These are phyloP conservation scores for Oscheius sp. DNA, from an alignment of 1,140 invertebrate species.

Conservation along the genomic window DNA sequence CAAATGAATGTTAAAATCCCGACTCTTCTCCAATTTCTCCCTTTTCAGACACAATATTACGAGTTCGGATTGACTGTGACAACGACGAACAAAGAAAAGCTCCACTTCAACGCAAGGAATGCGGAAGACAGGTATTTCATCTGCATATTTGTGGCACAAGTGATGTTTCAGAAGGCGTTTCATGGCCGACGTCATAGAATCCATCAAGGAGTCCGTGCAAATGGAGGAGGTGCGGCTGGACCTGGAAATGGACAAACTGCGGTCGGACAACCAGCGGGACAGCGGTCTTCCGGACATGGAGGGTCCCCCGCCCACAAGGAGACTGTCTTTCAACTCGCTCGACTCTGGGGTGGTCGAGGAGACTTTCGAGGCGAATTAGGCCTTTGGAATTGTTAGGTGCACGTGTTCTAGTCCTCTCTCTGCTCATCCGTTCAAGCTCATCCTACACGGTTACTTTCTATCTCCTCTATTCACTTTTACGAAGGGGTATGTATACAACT, in stretches of 20 bases:
- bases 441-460: too few relatives aligned
- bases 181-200: conserved; percentile 53
- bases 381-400: background rate
- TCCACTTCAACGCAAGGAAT: conserved; percentile 58
- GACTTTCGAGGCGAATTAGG: conserved; percentile 15
- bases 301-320: conserved; percentile 13
- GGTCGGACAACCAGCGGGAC: conserved; percentile 46
- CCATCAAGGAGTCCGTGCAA: conserved; percentile 53
- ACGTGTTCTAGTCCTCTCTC: background rate
- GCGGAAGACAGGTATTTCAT: conserved; percentile 50
- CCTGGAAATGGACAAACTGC: conserved; percentile 55
- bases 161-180: conserved; percentile 48
- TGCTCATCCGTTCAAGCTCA: background rate
- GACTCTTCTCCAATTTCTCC: too few relatives aligned
- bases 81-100: conserved; percentile 25
- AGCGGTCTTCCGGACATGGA: conserved; percentile 46
- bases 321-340: conserved; percentile 47
- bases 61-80: conserved; percentile 38
- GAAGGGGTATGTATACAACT: background rate
- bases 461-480: background rate
- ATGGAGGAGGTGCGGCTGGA: conserved; percentile 57
- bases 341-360: conserved; percentile 48
- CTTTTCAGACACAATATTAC: conserved; percentile 31
- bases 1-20: too few relatives aligned
- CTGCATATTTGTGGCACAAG: conserved; percentile 1